A percentile compares a stretch with the other conserved stretches of the same genome.
phyloP scores from a whole-genome alignment of 2,888 invertebrate genomes.

The Unio delphinus region DNA sequence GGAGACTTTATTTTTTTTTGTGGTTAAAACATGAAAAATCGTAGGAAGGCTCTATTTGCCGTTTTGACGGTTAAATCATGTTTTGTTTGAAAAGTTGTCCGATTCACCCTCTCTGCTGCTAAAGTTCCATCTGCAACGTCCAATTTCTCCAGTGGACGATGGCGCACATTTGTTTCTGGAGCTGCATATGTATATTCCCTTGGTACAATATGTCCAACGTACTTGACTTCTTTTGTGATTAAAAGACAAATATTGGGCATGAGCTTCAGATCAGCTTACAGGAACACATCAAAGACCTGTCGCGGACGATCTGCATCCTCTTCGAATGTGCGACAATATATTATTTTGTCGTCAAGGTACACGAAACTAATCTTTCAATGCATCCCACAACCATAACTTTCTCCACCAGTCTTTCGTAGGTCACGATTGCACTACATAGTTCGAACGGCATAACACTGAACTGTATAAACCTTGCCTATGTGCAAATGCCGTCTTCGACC shows the following conservation, averaged over 20 bases:
- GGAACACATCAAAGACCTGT: slow-evolving; percentile 22
- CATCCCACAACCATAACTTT: slow-evolving; percentile 10
- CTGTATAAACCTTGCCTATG: slow-evolving; percentile 17
- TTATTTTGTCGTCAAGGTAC: slow-evolving; percentile 36
- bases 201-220: slow-evolving; percentile 11
- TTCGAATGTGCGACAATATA: slow-evolving; percentile 18
- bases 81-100: too few relatives aligned
- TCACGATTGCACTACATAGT: slow-evolving; percentile 24
- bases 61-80: too few relatives aligned
- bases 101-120: too few relatives aligned
- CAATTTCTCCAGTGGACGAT: too few relatives aligned
- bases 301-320: slow-evolving; percentile 11
- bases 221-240: slow-evolving; percentile 11
- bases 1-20: too few relatives aligned
- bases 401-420: slow-evolving; percentile 37
- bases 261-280: slow-evolving; percentile 27
- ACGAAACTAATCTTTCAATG: slow-evolving; percentile 16
- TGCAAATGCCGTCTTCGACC: slow-evolving; percentile 30
- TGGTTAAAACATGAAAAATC: too few relatives aligned
- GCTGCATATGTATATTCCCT: too few relatives aligned
- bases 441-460: slow-evolving; percentile 3
- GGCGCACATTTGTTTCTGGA: too few relatives aligned
- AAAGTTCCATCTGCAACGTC: too few relatives aligned
- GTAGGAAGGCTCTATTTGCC: too few relatives aligned
- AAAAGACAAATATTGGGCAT: slow-evolving; percentile 36